phyloP scores from a whole-genome alignment of 2,888 invertebrate species.

The Limulus polyphemus region DNA sequence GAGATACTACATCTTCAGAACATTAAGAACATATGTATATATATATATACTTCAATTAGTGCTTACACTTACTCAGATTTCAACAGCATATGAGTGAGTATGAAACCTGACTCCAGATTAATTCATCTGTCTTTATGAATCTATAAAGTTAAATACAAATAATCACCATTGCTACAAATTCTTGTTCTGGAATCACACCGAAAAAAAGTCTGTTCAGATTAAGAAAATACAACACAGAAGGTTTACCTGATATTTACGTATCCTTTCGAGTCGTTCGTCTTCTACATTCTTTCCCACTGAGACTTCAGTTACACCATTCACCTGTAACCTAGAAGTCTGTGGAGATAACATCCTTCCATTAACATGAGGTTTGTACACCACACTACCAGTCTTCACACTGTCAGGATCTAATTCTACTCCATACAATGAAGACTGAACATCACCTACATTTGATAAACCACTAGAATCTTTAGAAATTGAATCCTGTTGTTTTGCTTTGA shows the following conservation, averaged over 20 bases:
- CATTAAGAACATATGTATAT: no score
- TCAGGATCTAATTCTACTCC: neutral
- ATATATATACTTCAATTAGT: no score
- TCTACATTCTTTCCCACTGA: conserved; percentile 6
- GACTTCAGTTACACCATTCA: conserved; percentile 12
- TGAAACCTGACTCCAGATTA: no score
- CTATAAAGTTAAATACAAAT: no score
- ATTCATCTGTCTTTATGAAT: no score
- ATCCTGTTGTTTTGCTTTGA: neutral
- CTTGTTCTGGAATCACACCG: neutral
- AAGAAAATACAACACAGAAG: conserved; percentile 1
- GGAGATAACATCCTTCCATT: conserved; percentile 1
- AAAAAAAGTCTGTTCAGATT: neutral
- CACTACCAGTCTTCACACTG: neutral
- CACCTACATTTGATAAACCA: neutral
- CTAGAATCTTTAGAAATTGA: neutral
- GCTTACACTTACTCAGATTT: no score
- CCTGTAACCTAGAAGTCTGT: neutral
- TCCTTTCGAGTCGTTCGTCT: conserved; percentile 74
- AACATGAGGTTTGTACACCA: neutral
- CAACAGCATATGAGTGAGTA: no score
- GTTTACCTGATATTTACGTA: conserved; percentile 79
- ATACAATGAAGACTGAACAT: no score
- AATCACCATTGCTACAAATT: no score
- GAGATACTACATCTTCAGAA: no score